Conservation (phyloP, 2,888 invertebrate species). For the Mesoligia furuncula region DNA sequence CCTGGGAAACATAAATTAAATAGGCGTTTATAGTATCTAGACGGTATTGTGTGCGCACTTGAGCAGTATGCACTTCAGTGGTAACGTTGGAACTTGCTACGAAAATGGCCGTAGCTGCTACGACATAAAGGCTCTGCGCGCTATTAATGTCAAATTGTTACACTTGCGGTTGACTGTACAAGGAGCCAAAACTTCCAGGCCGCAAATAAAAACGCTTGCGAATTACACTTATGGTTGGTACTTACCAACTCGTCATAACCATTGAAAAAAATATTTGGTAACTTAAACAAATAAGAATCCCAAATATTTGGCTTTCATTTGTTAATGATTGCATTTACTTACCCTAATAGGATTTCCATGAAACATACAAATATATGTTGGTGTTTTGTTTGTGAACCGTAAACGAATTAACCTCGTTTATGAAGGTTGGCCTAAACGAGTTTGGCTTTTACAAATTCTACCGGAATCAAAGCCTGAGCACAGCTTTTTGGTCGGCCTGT, state of each 20-base stretch:
- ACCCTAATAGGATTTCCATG: conserved; percentile 52
- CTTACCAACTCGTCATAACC: background rate
- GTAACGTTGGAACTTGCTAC: background rate
- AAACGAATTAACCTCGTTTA: conserved; percentile 40
- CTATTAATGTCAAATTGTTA: background rate
- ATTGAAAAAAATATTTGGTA: conserved; percentile 7
- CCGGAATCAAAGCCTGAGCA: background rate
- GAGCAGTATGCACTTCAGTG: too few species aligned
- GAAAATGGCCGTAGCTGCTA: background rate
- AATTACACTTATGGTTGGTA: too few species aligned
- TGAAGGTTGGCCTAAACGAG: background rate
- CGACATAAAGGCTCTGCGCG: background rate
- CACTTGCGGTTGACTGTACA: background rate
- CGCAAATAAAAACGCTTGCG: too few species aligned
- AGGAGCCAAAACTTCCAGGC: background rate
- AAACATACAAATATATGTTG: conserved; percentile 19
- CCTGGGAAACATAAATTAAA: conserved; percentile 1
- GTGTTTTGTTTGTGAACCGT: conserved; percentile 28
- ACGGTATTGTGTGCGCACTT: too few species aligned
- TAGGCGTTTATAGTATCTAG: background rate
- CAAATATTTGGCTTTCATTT: conserved; percentile 50
- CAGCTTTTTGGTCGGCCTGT: background rate
- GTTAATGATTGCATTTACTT: conserved; percentile 47
- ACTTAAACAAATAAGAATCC: conserved; percentile 15
- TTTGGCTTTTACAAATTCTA: background rate